Percentiles rank a stretch among this genome's conserved stretches.
Evolutionary conservation across 2,113 vertebrate genomes (phyloP).

Genomic region (Bos taurus): DNA sequence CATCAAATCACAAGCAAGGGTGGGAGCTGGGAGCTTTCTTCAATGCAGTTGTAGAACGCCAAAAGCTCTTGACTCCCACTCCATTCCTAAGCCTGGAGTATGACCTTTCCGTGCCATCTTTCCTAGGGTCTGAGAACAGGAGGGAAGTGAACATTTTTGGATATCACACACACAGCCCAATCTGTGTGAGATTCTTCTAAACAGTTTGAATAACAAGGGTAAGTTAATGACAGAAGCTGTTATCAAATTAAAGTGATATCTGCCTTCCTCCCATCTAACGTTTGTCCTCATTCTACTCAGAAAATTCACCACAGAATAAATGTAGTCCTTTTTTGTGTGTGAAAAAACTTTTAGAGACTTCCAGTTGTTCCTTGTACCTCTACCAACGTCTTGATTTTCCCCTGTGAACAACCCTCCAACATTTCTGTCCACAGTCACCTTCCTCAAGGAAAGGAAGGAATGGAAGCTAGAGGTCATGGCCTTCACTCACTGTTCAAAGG

Average conservation of each 20-base stretch:
- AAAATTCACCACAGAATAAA: not conserved
- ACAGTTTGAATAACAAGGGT: fast-evolving
- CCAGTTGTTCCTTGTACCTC: not conserved
- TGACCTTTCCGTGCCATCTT: not conserved
- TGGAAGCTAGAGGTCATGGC: not conserved
- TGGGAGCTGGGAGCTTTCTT: not conserved
- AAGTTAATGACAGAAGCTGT: not conserved
- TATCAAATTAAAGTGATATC: not conserved
- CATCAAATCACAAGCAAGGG: not conserved
- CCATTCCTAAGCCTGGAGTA: not conserved
- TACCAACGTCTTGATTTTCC: not conserved
- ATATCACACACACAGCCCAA: not conserved
- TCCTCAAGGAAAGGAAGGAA: not conserved
- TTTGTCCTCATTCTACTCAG: not conserved
- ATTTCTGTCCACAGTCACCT: not conserved
- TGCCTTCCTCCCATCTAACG: not conserved
- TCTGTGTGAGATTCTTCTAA: not conserved
- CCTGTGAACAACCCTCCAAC: too few species aligned
- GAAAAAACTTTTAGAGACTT: not conserved
- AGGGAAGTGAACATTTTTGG: not conserved
- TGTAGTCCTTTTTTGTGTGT: too few species aligned
- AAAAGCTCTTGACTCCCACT: not conserved
- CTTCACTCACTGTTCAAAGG: fast-evolving
- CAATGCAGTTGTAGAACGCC: not conserved
- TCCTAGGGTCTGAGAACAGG: not conserved